A percentile compares a stretch with the other conserved stretches of the same genome.
Conservation (phyloP, 1,140 invertebrate genomes). For the Anastatus disparis region DNA sequence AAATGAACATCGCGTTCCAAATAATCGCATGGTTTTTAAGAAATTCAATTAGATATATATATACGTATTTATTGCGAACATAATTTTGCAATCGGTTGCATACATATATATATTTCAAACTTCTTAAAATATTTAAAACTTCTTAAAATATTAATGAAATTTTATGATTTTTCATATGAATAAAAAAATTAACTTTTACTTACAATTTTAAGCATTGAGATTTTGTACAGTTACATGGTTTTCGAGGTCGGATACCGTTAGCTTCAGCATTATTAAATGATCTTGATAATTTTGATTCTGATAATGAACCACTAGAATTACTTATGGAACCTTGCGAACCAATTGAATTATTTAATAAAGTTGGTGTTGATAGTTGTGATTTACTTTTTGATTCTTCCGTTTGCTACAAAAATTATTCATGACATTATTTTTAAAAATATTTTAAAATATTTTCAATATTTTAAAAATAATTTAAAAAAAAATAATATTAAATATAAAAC, state of each 20-base stretch:
- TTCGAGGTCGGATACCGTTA: conserved; percentile 82
- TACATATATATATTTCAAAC: no score
- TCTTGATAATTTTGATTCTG: conserved; percentile 56
- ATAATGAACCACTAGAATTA: conserved; percentile 48
- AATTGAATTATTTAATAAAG: conserved; percentile 58
- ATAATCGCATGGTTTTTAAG: no score
- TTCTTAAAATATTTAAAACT: not conserved
- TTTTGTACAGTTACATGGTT: conserved; percentile 99
- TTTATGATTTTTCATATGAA: conserved; percentile 3
- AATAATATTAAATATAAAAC: conserved; percentile 31
- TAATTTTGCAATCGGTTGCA: no score
- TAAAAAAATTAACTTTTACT: conserved; percentile 57
- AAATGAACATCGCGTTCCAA: conserved; percentile 42
- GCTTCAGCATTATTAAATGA: conserved; percentile 65
- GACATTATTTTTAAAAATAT: conserved; percentile 24
- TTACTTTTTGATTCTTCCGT: conserved; percentile 58
- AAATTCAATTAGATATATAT: no score
- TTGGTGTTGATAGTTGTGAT: conserved; percentile 52
- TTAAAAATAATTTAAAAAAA: not conserved
- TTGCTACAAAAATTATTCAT: conserved; percentile 38
- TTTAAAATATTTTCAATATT: not conserved
- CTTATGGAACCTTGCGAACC: conserved; percentile 52
- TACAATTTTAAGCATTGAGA: conserved; percentile 97
- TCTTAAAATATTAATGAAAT: not conserved
- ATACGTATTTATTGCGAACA: no score